Evolutionary conservation across 2,113 vertebrate genomes (phyloP).

Genomic region (Indicator maculatus): DNA sequence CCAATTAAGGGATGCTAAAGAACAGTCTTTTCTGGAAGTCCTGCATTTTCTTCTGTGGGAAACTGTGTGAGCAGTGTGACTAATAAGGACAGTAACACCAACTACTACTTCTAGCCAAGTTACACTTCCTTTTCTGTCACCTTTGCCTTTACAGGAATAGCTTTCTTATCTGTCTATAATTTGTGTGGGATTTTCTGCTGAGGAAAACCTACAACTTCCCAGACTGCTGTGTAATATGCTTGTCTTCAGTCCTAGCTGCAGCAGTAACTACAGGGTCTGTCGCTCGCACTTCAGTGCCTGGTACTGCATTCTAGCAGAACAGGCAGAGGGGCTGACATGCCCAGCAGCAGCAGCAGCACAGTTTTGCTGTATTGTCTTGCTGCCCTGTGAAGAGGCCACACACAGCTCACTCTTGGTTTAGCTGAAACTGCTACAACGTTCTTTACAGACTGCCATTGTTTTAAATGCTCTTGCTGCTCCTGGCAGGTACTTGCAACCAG

Average conservation of each 20-base stretch:
- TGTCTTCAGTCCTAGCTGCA: neutral
- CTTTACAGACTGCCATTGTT: neutral
- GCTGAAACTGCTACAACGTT: neutral
- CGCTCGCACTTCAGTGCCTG: neutral
- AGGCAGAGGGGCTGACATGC: neutral
- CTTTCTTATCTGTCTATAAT: constrained; percentile 28
- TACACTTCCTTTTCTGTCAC: constrained; percentile 44
- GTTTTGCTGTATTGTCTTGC: neutral
- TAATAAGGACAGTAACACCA: constrained; percentile 2
- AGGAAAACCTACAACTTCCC: neutral
- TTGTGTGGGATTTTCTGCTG: neutral
- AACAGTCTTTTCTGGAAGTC: constrained; percentile 1
- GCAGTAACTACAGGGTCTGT: neutral
- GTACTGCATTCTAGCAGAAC: neutral
- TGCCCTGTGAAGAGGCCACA: neutral
- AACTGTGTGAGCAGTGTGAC: neutral
- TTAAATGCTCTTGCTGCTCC: neutral
- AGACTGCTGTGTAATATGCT: neutral
- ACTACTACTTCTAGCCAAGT: constrained; percentile 14
- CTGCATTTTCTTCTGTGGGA: neutral
- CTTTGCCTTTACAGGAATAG: constrained; percentile 13
- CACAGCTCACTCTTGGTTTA: neutral
- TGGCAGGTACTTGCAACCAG: neutral
- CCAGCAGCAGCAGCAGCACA: neutral
- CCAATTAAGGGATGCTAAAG: constrained; percentile 1